Evolutionary conservation across 2,797 vertebrate genomes (phyloP).

Genomic region (Mastacembelus armatus): DNA sequence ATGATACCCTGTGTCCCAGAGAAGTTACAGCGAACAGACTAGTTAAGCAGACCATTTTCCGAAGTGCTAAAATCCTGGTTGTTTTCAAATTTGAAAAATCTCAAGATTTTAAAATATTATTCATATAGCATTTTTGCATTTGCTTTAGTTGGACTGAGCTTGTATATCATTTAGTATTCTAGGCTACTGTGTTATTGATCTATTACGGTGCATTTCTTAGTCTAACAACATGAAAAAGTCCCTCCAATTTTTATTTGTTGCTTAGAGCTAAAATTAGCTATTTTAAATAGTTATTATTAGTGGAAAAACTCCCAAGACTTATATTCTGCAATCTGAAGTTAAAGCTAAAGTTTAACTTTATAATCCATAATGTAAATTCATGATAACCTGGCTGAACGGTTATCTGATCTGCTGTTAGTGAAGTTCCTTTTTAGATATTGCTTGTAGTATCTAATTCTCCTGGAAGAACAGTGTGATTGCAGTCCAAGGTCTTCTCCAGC

Average conservation of each 20-base stretch:
- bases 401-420: slow-evolving; percentile 37
- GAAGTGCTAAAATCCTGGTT: too few species aligned
- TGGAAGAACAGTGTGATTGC: slow-evolving; percentile 4
- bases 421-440: slow-evolving; percentile 21
- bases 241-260: neutral
- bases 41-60: too few species aligned
- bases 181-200: too few species aligned
- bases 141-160: too few species aligned
- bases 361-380: slow-evolving; percentile 26
- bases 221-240: too few species aligned
- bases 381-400: slow-evolving; percentile 40
- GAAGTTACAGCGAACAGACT: too few species aligned
- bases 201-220: too few species aligned
- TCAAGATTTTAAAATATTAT: too few species aligned
- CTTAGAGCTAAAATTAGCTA: neutral
- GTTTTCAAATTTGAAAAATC: too few species aligned
- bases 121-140: too few species aligned
- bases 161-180: too few species aligned
- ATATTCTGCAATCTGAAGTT: slow-evolving; percentile 9
- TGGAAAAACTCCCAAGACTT: neutral
- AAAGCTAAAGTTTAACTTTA: slow-evolving; percentile 25
- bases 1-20: neutral
- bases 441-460: neutral
- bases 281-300: neutral
- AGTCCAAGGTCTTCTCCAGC: slow-evolving; percentile 59